These are phyloP conservation scores for Drosophila gunungcola DNA, from an alignment of 1,140 invertebrate species.

Conservation along the genomic window DNA sequence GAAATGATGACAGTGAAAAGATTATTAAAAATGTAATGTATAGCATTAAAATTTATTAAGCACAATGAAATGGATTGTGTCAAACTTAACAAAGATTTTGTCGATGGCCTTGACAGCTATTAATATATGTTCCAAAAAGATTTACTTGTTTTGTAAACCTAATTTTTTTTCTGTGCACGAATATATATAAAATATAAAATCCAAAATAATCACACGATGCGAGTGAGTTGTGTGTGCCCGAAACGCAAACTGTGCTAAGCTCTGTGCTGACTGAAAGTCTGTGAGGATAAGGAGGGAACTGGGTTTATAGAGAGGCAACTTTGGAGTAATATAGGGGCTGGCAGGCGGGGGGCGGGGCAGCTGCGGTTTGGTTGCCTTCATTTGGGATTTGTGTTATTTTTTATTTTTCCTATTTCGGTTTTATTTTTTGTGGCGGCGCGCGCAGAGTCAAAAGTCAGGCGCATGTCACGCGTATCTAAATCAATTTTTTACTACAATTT, in stretches of 20 bases:
- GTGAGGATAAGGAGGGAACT: constrained; percentile 12
- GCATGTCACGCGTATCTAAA: constrained; percentile 82
- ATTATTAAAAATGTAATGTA: no score
- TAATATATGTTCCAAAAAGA: no score
- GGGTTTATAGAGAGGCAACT: constrained; percentile 5
- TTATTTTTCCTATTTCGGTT: constrained; percentile 21
- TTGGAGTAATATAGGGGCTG: constrained; percentile 2
- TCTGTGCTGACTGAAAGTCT: constrained; percentile 41
- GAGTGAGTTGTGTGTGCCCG: constrained; percentile 49
- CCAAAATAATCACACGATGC: constrained; percentile 74
- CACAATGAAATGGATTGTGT: no score
- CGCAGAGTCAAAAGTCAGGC: constrained; percentile 74
- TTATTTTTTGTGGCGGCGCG: constrained; percentile 42
- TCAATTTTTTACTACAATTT: constrained; percentile 46
- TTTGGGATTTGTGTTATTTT: constrained; percentile 40
- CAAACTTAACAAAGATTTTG: no score
- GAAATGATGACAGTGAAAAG: no score
- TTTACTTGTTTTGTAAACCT: no score
- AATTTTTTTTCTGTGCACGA: constrained; percentile 8
- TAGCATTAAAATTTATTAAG: no score
- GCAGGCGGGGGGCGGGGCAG: constrained; percentile 13
- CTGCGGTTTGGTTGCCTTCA: constrained; percentile 26
- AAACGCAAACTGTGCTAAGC: constrained; percentile 57
- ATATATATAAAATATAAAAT: constrained; percentile 43
- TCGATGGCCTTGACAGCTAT: no score